These are phyloP conservation scores for Cyclura pinguis DNA, from an alignment of 2,797 vertebrate genomes.

Conservation along the genomic window DNA sequence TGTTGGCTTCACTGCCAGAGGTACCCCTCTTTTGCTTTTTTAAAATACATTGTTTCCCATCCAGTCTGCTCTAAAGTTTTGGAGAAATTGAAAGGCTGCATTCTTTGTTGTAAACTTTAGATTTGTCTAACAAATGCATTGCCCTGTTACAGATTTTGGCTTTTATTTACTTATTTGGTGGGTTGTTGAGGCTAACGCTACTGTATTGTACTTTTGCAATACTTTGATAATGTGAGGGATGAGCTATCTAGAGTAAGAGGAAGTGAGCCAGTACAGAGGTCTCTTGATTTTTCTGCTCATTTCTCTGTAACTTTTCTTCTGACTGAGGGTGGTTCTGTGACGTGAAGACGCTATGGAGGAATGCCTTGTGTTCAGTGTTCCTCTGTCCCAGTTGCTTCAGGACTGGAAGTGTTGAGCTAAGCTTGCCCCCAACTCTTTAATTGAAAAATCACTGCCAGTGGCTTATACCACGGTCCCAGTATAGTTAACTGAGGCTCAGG, in stretches of 20 bases:
- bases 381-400: too few species aligned
- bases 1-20: too few species aligned
- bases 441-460: not conserved
- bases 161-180: too few species aligned
- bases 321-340: not conserved
- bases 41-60: too few species aligned
- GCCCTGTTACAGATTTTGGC: conserved; percentile 22
- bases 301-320: not conserved
- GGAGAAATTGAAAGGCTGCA: too few species aligned
- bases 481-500: not conserved
- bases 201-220: not conserved
- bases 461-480: not conserved
- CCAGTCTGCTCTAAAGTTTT: too few species aligned
- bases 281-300: not conserved
- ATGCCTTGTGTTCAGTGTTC: not conserved
- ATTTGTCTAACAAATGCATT: not conserved
- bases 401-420: not conserved
- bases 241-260: not conserved
- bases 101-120: too few species aligned
- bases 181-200: not conserved
- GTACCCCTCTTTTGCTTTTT: too few species aligned
- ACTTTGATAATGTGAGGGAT: not conserved
- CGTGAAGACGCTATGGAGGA: not conserved
- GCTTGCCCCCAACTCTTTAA: not conserved
- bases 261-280: not conserved